A percentile compares a stretch with the other conserved stretches of the same genome.
Evolutionary conservation across 2,888 invertebrate species (phyloP).

Genomic region (Acleris cristana): DNA sequence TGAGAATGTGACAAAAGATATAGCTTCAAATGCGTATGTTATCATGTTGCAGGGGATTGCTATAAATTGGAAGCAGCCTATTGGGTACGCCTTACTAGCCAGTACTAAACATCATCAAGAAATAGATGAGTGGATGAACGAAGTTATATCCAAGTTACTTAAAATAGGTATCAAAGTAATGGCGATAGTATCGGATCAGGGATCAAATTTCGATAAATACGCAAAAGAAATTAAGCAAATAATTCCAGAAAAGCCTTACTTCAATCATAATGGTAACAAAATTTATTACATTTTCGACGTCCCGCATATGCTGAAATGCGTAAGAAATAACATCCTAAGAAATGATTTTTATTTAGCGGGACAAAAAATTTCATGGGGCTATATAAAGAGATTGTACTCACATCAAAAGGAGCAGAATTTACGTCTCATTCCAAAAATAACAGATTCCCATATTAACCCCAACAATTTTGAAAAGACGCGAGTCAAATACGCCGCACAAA

Average conservation of each 20-base stretch:
- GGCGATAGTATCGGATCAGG: conserved; percentile 6
- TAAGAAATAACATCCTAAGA: conserved; percentile 15
- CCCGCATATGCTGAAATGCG: conserved; percentile 25
- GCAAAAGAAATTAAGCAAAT: conserved; percentile 2
- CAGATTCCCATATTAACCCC: conserved; percentile 6
- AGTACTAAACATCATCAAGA: background rate
- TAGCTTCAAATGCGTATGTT: background rate
- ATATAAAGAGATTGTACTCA: background rate
- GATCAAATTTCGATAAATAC: conserved; percentile 15
- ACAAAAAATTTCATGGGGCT: conserved; percentile 4
- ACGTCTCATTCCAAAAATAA: conserved; percentile 7
- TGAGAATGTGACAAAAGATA: background rate
- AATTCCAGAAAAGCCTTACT: conserved; percentile 16
- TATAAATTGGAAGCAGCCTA: background rate
- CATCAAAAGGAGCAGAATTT: background rate
- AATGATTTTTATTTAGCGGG: conserved; percentile 1
- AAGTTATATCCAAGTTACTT: background rate
- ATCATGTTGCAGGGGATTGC: background rate
- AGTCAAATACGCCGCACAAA: conserved; percentile 8
- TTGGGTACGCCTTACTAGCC: background rate
- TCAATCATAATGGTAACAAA: background rate
- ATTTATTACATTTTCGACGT: conserved; percentile 33
- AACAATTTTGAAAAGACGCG: conserved; percentile 8
- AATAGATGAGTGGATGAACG: background rate
- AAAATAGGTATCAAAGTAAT: background rate